Evolutionary conservation across 2,113 vertebrate genomes (phyloP).

Genomic region (Hassar affinis): DNA sequence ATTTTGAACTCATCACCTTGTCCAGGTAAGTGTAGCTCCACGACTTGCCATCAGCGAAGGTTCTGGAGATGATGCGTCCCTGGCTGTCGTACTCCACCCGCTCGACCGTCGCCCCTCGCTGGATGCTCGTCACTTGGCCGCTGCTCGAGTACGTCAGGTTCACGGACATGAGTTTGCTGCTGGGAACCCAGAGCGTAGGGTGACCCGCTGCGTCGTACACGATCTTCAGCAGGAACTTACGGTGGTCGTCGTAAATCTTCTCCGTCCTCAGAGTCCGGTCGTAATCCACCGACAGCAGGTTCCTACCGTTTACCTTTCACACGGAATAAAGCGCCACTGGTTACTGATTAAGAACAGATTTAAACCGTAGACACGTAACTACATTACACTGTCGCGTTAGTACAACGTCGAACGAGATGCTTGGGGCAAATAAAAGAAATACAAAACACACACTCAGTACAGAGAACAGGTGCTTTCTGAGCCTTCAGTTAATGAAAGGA

Average conservation of each 20-base stretch:
- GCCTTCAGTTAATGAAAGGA: slow-evolving; percentile 27
- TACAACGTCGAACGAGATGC: neutral
- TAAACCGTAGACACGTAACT: no score
- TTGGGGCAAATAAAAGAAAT: neutral
- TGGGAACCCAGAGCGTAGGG: slow-evolving; percentile 93
- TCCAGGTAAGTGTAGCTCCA: slow-evolving; percentile 98
- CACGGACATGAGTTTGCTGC: slow-evolving; percentile 94
- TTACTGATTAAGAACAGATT: neutral
- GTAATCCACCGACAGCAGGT: slow-evolving; percentile 96
- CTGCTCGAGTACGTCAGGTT: slow-evolving; percentile 94
- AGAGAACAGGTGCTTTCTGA: neutral
- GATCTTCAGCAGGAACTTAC: slow-evolving; percentile 95
- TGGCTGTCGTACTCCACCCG: slow-evolving; percentile 93
- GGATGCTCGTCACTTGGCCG: slow-evolving; percentile 90
- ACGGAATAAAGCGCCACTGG: slow-evolving; percentile 51
- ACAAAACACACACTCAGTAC: slow-evolving; percentile 1
- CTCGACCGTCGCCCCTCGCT: slow-evolving; percentile 89
- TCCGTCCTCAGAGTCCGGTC: slow-evolving; percentile 90
- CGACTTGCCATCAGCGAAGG: slow-evolving; percentile 94
- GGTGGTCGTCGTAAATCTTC: slow-evolving; percentile 98
- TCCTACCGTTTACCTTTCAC: slow-evolving; percentile 94
- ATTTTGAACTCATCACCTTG: slow-evolving; percentile 75
- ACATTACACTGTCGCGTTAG: neutral
- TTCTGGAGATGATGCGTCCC: slow-evolving; percentile 87
- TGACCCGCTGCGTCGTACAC: slow-evolving; percentile 91